phyloP scores from a whole-genome alignment of 2,113 vertebrate species.

The Gobio gobio region DNA sequence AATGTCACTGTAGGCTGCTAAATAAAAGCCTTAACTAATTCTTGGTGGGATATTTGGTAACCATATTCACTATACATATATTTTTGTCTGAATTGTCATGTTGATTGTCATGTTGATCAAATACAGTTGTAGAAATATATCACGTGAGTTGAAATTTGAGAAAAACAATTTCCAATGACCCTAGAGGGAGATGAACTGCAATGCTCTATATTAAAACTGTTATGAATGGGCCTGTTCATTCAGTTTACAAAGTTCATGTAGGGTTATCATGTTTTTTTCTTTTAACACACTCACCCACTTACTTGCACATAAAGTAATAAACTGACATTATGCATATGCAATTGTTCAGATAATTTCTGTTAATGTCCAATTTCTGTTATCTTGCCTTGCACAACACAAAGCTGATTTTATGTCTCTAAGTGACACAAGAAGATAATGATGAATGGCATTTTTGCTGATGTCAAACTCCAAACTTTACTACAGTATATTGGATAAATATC shows the following conservation, averaged over 20 bases:
- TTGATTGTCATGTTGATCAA: not conserved
- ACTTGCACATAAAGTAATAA: not conserved
- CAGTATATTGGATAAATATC: not conserved
- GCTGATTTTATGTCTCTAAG: not conserved
- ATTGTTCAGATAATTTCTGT: not conserved
- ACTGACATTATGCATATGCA: not conserved
- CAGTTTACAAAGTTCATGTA: not conserved
- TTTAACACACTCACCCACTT: not conserved
- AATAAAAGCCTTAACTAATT: not conserved
- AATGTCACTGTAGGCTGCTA: not conserved
- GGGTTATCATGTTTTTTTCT: not conserved
- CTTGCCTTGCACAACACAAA: slow-evolving; percentile 16
- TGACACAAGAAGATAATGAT: not conserved
- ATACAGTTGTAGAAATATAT: not conserved
- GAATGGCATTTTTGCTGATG: not conserved
- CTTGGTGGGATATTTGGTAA: too few species aligned
- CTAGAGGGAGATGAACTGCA: not conserved
- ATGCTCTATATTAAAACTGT: not conserved
- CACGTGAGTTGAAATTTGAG: not conserved
- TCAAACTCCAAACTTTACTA: not conserved
- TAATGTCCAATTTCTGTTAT: not conserved
- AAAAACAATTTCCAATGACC: not conserved
- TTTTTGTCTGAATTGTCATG: not conserved
- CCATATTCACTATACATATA: not conserved
- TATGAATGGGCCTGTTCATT: not conserved